Conservation (phyloP, 2,797 vertebrate genomes). For the Bothrops alternatus region DNA sequence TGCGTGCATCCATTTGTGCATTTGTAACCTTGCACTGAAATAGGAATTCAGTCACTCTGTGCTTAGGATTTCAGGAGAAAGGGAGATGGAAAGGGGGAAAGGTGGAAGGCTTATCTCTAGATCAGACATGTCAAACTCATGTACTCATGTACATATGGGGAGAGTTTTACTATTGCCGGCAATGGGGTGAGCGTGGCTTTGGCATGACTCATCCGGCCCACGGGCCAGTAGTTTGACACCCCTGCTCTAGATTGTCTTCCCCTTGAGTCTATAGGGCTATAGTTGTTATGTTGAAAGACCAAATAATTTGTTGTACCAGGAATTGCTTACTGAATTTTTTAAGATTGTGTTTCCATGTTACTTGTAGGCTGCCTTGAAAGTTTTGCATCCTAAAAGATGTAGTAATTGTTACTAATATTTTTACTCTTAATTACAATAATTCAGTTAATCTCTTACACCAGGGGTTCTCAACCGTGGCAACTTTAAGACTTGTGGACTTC, state of each 20-base stretch:
- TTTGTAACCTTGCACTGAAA: neutral
- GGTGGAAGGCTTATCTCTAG: neutral
- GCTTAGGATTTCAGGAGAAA: neutral
- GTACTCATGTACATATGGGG: no score
- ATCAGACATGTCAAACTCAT: no score
- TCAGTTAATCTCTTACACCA: neutral
- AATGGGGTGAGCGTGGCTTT: no score
- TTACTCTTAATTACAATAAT: neutral
- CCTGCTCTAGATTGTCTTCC: neutral
- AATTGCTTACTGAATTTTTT: neutral
- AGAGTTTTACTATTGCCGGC: no score
- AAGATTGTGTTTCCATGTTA: neutral
- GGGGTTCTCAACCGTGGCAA: no score
- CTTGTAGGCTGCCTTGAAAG: neutral
- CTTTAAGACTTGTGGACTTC: no score
- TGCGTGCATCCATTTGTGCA: neutral
- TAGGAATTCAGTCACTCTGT: neutral
- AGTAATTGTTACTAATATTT: neutral
- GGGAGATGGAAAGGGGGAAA: neutral
- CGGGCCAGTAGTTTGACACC: no score
- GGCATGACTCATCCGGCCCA: no score
- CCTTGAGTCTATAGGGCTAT: no score
- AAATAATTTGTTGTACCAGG: neutral
- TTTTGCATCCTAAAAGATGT: neutral
- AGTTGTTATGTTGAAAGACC: neutral